phyloP scores from a whole-genome alignment of 2,888 invertebrate species.

The Drosophila hamatofila region DNA sequence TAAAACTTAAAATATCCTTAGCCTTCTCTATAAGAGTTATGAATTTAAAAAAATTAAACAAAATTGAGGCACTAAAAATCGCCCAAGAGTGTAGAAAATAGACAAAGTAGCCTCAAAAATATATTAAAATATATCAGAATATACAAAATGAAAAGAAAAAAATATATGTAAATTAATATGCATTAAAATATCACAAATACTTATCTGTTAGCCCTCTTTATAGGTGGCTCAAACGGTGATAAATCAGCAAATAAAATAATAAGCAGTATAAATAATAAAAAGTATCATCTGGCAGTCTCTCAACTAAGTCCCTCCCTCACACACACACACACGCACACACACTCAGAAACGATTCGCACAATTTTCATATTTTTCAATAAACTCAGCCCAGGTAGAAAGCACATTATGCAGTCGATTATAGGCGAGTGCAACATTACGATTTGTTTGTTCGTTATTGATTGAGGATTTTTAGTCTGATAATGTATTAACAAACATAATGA shows the following conservation, averaged over 20 bases:
- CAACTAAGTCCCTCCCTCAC: neutral
- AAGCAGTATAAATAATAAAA: neutral
- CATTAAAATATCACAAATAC: neutral
- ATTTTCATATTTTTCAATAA: neutral
- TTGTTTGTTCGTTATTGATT: constrained; percentile 2
- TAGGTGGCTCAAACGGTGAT: neutral
- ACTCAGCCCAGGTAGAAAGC: neutral
- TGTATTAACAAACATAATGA: constrained; percentile 1
- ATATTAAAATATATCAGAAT: too few species aligned
- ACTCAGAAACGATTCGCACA: neutral
- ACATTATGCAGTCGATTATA: neutral
- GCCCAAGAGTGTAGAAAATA: too few species aligned
- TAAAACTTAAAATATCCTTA: too few species aligned
- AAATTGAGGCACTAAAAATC: too few species aligned
- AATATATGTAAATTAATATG: neutral
- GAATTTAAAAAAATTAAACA: too few species aligned
- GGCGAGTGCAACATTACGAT: neutral
- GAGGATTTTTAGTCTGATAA: constrained; percentile 7
- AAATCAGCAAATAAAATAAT: neutral
- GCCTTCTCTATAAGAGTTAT: too few species aligned
- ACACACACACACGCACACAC: neutral
- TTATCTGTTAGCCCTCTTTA: neutral
- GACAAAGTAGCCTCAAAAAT: too few species aligned
- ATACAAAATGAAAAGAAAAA: too few species aligned
- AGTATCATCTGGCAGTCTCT: too few species aligned